A percentile compares a stretch with the other conserved stretches of the same genome.
These are phyloP conservation scores for Cherax quadricarinatus DNA, from an alignment of 1,140 invertebrate genomes.

Conservation along the genomic window DNA sequence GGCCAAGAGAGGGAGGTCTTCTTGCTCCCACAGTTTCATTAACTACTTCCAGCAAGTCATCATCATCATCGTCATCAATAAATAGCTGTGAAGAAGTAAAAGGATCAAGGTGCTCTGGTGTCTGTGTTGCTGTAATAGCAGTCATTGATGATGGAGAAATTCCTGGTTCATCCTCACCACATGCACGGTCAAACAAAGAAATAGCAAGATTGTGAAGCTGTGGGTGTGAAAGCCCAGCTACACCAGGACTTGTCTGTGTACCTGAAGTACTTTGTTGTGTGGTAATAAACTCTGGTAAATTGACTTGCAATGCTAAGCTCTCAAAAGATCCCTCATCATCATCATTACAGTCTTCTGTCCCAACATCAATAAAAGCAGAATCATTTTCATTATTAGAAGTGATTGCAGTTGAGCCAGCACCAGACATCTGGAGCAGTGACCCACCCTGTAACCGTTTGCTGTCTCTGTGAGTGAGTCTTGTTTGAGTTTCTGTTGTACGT, in stretches of 20 bases:
- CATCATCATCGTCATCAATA: slow-evolving; percentile 51
- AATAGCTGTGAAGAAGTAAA: slow-evolving; percentile 43
- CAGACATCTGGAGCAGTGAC: background rate
- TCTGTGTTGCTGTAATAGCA: slow-evolving; percentile 60
- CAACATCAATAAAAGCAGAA: slow-evolving; percentile 14
- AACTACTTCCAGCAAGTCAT: slow-evolving; percentile 43
- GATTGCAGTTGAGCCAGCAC: background rate
- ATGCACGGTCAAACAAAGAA: slow-evolving; percentile 62
- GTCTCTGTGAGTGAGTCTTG: slow-evolving; percentile 59
- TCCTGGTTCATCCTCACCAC: slow-evolving; percentile 58
- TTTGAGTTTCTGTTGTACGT: slow-evolving; percentile 59
- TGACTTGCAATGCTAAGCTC: slow-evolving; percentile 48
- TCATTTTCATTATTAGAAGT: slow-evolving; percentile 23
- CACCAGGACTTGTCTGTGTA: slow-evolving; percentile 68
- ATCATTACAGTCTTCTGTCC: slow-evolving; percentile 38
- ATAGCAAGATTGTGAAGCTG: slow-evolving; percentile 46
- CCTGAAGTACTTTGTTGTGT: slow-evolving; percentile 61
- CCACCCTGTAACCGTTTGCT: slow-evolving; percentile 42
- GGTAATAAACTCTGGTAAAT: slow-evolving; percentile 56
- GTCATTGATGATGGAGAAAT: slow-evolving; percentile 45
- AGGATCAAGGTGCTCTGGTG: slow-evolving; percentile 51
- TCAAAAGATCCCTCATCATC: slow-evolving; percentile 42
- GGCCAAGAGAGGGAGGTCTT: slow-evolving; percentile 35
- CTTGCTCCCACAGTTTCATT: background rate
- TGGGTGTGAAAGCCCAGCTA: slow-evolving; percentile 33